Base-by-base conservation (phyloP, 2,888 invertebrate genomes). In the Boloria selene region DNA sequence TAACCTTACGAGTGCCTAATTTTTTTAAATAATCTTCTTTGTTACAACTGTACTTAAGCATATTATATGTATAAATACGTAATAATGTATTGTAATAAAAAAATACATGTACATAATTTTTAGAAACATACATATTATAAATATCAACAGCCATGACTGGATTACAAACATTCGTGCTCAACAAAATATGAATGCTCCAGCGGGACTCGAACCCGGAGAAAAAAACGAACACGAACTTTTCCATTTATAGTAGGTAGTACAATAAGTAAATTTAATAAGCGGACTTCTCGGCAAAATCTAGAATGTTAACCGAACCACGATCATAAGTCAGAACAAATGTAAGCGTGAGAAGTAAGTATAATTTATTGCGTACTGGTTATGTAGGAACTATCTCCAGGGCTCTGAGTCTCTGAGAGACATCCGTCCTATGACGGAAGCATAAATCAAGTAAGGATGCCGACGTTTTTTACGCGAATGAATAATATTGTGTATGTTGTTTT, bases 391-490 rank as follows among this genome's bases (percentile, higher is more conserved):
- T 50, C 52, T 38, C 26, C 64, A 45, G 17, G 64, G 49, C 22
- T 44, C 52, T 63, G 60, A 62, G 64, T 38, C 22, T 44, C 52
- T 63, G 60, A 62, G 66, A 61, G 63, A 64, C 62, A 70, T 70
- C 70, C 68, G 70, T 66, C 65, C 69, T 65, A 50, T 42, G 51
- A 58, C 67, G 71, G 70, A 71, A 70, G 62, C 53, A 68, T 71
- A 68, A 71, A 71, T 71, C 65, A 68, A 67, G 42, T 54, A 53
- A 69, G 67, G 67, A 71, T 59, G 66, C 52, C 59, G 44, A 50
- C 44, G 51, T 52, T 54, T 45, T 68, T 54, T 45, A 58, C 61
- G 18, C 38, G 53, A 16, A 49, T 49, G 16, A 16, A 5, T 14
- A 49, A 49, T 49, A 49, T 49, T 47, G 47, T 2, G 10, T 49